Evolutionary conservation across 1,140 invertebrate species (phyloP).

Genomic region (Ditylenchus dipsaci): DNA sequence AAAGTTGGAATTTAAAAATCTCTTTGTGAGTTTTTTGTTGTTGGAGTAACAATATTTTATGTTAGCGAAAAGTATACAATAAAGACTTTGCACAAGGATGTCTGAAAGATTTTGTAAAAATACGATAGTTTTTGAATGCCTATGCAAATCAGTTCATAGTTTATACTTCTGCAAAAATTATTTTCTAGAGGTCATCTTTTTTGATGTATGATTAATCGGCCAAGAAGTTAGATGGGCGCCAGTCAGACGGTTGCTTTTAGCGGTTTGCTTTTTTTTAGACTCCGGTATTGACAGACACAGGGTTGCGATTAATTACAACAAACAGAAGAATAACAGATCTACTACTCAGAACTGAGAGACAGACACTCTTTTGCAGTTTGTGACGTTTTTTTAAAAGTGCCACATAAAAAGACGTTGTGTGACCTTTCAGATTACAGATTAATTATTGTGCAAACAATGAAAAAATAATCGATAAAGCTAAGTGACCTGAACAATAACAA

Average conservation of each 20-base stretch:
- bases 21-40: no score
- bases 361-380: background rate
- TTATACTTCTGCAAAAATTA: no score
- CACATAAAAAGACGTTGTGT: background rate
- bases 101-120: background rate
- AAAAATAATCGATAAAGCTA: conserved; percentile 19
- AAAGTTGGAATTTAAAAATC: conserved; percentile 22
- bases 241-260: background rate
- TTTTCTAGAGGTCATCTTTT: background rate
- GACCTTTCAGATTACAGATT: background rate
- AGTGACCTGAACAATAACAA: conserved; percentile 3
- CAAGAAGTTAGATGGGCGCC: background rate
- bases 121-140: no score
- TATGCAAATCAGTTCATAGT: no score
- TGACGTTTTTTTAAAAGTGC: background rate
- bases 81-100: background rate
- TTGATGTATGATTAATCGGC: background rate
- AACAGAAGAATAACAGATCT: no score
- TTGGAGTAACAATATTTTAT: background rate
- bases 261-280: no score
- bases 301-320: no score
- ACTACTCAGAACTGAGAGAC: background rate
- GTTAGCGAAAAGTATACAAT: no score
- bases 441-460: background rate
- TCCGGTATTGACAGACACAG: no score